A percentile compares a stretch with the other conserved stretches of the same genome.
Conservation (phyloP, 1,140 invertebrate genomes). For the Caerostris extrusa region DNA sequence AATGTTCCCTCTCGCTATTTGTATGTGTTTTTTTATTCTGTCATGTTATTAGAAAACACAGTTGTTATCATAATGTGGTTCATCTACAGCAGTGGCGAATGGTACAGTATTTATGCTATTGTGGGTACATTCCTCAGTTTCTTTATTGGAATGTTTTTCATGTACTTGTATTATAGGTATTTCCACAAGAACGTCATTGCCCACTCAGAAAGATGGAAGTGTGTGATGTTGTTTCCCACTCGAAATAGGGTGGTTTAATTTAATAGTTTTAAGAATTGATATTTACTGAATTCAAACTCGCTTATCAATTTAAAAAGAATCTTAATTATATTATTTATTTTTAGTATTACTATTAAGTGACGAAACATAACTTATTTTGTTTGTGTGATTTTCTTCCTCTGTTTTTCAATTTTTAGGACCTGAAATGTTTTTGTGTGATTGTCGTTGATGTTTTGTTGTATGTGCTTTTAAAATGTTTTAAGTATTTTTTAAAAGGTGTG, state of each 20-base stretch:
- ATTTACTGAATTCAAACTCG: neutral
- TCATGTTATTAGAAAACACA: conserved; percentile 67
- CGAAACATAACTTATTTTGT: neutral
- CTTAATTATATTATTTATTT: neutral
- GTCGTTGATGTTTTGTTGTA: neutral
- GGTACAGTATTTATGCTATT: conserved; percentile 61
- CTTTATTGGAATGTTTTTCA: conserved; percentile 33
- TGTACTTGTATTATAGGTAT: conserved; percentile 68
- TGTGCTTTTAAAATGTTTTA: neutral
- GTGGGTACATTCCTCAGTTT: conserved; percentile 47
- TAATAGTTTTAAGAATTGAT: neutral
- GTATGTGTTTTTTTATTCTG: conserved; percentile 70
- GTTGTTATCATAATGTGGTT: conserved; percentile 66
- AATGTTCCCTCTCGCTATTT: conserved; percentile 62
- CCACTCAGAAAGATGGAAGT: conserved; percentile 51
- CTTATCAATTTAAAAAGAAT: neutral
- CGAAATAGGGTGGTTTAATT: conserved; percentile 53
- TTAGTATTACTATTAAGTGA: neutral
- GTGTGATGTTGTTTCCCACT: conserved; percentile 53
- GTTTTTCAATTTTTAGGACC: neutral
- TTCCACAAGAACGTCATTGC: conserved; percentile 65
- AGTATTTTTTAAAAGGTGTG: neutral
- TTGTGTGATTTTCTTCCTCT: neutral
- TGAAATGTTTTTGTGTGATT: neutral
- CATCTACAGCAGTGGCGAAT: conserved; percentile 32